Evolutionary conservation across 2,888 invertebrate species (phyloP).

Genomic region (Callyntrura sp.): DNA sequence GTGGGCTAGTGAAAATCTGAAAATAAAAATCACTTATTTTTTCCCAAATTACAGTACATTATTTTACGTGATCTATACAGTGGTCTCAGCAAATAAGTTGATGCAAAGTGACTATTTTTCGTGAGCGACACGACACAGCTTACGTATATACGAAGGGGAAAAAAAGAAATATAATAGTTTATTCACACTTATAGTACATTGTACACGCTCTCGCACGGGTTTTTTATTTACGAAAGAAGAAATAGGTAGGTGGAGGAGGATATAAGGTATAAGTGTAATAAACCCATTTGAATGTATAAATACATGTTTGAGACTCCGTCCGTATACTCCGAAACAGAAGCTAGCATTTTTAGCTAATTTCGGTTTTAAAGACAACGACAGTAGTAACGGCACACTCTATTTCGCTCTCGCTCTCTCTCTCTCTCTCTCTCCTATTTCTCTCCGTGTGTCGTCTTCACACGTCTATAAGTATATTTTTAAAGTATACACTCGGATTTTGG

Average conservation of each 20-base stretch:
- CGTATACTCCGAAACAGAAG: no score
- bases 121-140: neutral
- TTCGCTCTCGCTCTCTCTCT: neutral
- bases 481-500: neutral
- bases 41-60: neutral
- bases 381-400: neutral
- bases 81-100: neutral
- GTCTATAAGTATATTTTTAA: constrained; percentile 27
- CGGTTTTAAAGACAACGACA: constrained; percentile 16
- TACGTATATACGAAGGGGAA: neutral
- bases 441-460: neutral
- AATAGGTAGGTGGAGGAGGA: constrained; percentile 66
- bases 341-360: constrained; percentile 43
- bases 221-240: constrained; percentile 37
- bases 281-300: constrained; percentile 37
- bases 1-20: neutral
- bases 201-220: neutral
- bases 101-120: neutral
- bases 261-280: constrained; percentile 62
- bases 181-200: constrained; percentile 19
- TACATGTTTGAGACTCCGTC: constrained; percentile 22
- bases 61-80: constrained; percentile 7
- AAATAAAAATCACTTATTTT: neutral
- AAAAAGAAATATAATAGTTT: neutral
- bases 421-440: neutral